A percentile compares a stretch with the other conserved stretches of the same genome.
Conservation (phyloP, 2,113 vertebrate species). For the Phycodurus eques region DNA sequence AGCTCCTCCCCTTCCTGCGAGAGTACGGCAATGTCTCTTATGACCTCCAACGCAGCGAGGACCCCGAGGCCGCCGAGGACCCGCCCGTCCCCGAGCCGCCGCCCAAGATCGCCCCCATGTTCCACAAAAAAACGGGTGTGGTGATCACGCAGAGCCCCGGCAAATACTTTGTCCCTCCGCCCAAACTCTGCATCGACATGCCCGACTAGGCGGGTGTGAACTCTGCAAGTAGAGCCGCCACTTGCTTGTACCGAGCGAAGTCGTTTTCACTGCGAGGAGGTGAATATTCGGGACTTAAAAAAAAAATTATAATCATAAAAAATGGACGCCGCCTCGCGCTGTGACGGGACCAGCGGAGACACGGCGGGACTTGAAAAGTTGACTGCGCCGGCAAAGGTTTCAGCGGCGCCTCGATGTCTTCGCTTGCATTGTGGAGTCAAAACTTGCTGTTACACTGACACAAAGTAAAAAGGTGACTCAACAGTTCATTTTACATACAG, state of each 20-base stretch:
- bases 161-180: slow-evolving; percentile 91
- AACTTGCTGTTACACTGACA: not conserved
- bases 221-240: slow-evolving; percentile 4
- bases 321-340: not conserved
- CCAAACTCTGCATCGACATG: slow-evolving; percentile 95
- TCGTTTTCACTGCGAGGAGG: no score
- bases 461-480: not conserved
- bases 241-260: not conserved
- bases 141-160: slow-evolving; percentile 98
- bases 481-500: not conserved
- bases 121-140: slow-evolving; percentile 94
- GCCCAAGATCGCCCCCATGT: slow-evolving; percentile 93
- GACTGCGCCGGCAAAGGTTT: not conserved
- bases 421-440: not conserved
- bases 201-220: slow-evolving; percentile 76
- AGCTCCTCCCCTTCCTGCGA: slow-evolving; percentile 93
- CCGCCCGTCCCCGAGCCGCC: slow-evolving; percentile 85
- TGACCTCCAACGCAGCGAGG: slow-evolving; percentile 90
- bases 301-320: not conserved
- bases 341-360: not conserved
- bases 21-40: slow-evolving; percentile 98
- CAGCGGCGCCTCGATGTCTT: no score
- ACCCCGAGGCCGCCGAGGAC: slow-evolving; percentile 86
- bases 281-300: not conserved
- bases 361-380: not conserved